Percentiles rank a stretch among this genome's conserved stretches.
Conservation (phyloP, 2,888 invertebrate species). For the Drosophila vallismaia region DNA sequence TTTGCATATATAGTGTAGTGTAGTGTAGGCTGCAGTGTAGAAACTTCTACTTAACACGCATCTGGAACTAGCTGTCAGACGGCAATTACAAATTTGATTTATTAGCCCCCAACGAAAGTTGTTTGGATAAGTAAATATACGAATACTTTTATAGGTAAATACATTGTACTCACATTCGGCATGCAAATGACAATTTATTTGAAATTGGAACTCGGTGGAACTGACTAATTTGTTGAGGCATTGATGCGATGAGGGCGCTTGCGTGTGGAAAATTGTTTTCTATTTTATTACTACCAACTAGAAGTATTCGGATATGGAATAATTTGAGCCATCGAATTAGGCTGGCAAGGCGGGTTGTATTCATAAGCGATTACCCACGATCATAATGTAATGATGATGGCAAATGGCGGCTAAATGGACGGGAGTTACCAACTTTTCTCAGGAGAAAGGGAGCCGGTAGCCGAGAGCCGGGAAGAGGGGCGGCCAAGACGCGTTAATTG, state of each 20-base stretch:
- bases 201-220: conserved; percentile 43
- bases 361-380: conserved; percentile 43
- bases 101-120: conserved; percentile 19
- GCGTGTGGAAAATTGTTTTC: conserved; percentile 71
- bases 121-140: conserved; percentile 2
- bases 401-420: conserved; percentile 46
- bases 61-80: conserved; percentile 19
- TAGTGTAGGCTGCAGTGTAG: not conserved
- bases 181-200: conserved; percentile 55
- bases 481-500: conserved; percentile 67
- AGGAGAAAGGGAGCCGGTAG: conserved; percentile 8
- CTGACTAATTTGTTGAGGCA: conserved; percentile 64
- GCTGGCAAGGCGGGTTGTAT: conserved; percentile 16
- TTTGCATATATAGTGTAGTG: not conserved
- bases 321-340: conserved; percentile 21
- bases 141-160: not conserved
- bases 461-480: conserved; percentile 11
- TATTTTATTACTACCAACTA: conserved; percentile 63
- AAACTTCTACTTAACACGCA: conserved; percentile 43
- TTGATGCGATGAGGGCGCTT: conserved; percentile 64
- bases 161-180: conserved; percentile 17
- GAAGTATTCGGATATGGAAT: conserved; percentile 32
- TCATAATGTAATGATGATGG: conserved; percentile 29
- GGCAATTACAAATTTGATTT: conserved; percentile 54
- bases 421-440: conserved; percentile 31